phyloP scores from a whole-genome alignment of 2,113 vertebrate species.

The Leucosticte australis region DNA sequence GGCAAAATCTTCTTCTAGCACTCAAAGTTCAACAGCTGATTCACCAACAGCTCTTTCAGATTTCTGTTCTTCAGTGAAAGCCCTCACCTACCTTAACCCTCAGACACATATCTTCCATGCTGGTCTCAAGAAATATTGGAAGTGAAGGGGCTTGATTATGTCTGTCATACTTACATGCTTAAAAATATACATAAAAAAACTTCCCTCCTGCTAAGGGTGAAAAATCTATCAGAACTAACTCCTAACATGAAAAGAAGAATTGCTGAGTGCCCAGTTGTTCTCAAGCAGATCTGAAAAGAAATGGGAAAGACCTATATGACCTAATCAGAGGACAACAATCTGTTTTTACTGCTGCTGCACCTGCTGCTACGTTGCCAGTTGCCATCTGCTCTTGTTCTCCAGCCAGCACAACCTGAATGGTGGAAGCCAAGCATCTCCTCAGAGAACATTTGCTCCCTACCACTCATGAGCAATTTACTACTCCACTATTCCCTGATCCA shows the following conservation, averaged over 20 bases:
- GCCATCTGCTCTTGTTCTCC: constrained; percentile 49
- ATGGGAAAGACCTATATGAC: neutral
- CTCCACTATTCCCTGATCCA: neutral
- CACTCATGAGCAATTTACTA: neutral
- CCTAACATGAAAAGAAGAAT: neutral
- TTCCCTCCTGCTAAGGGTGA: neutral
- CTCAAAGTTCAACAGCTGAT: neutral
- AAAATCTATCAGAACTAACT: neutral
- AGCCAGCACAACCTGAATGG: constrained; percentile 34
- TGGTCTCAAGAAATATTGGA: neutral
- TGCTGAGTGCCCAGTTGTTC: neutral
- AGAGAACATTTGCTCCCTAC: neutral
- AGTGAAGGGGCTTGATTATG: neutral
- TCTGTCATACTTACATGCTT: neutral
- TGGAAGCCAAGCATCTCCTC: constrained; percentile 9
- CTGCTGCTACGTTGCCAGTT: constrained; percentile 39
- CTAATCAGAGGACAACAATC: constrained; percentile 39
- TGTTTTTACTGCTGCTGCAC: constrained; percentile 45
- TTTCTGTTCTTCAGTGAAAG: neutral
- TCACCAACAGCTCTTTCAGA: neutral
- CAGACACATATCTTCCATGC: neutral
- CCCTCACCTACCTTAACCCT: neutral
- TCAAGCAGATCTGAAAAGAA: neutral
- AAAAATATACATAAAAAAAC: neutral
- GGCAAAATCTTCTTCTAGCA: neutral